Evolutionary conservation across 2,113 vertebrate species (phyloP).

Genomic region (Colaptes auratus): DNA sequence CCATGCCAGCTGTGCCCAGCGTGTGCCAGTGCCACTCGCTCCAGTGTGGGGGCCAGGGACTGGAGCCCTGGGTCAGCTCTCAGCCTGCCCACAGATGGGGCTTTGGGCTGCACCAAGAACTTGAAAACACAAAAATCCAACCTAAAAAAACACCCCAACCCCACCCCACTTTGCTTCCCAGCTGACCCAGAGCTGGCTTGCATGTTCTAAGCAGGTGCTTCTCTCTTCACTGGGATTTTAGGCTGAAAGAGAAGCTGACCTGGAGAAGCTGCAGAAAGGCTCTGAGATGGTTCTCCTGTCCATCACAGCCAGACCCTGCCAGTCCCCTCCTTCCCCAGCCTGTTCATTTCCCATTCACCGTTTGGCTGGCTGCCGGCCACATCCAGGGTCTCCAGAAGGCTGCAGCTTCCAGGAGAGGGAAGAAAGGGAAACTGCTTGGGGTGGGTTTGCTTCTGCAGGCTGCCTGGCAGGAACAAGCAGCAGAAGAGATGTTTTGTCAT

Average conservation of each 20-base stretch:
- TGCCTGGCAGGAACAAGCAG: not conserved
- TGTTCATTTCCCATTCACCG: not conserved
- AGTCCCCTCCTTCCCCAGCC: too few relatives aligned
- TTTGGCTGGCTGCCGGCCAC: not conserved
- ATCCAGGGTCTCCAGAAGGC: not conserved
- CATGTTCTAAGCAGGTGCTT: not conserved
- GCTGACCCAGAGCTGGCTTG: not conserved
- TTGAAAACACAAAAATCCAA: not conserved
- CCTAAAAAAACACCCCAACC: not conserved
- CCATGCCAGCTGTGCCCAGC: not conserved
- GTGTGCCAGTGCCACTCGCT: fast-evolving
- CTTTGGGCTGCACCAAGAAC: not conserved
- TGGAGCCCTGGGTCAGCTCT: not conserved
- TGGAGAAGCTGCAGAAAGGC: not conserved
- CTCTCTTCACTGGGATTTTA: not conserved
- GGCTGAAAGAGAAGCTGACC: not conserved
- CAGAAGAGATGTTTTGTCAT: not conserved
- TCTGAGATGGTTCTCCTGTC: fast-evolving
- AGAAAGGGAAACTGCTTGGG: not conserved
- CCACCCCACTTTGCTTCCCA: not conserved
- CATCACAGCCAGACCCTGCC: not conserved
- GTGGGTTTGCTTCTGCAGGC: not conserved
- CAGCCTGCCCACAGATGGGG: not conserved
- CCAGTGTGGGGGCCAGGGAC: fast-evolving
- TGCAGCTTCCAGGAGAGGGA: not conserved